Percentiles rank a stretch among this genome's conserved stretches.
Evolutionary conservation across 2,888 invertebrate genomes (phyloP).

Genomic region (Hyposoter dolosus): DNA sequence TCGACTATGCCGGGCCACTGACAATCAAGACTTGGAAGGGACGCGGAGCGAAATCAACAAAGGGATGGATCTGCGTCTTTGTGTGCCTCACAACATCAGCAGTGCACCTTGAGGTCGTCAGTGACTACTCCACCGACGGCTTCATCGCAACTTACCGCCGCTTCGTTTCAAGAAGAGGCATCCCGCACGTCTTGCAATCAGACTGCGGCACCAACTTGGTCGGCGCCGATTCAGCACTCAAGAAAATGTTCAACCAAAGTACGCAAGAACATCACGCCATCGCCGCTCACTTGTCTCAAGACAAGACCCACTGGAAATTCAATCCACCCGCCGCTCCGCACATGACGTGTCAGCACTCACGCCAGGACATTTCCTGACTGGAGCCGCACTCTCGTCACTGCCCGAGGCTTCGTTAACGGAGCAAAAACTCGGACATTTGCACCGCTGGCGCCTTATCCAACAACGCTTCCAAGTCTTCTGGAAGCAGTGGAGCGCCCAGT

Average conservation of each 20-base stretch:
- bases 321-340: constrained; percentile 31
- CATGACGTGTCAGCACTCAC: constrained; percentile 8
- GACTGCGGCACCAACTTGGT: constrained; percentile 23
- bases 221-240: neutral
- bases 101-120: constrained; percentile 69
- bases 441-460: constrained; percentile 17
- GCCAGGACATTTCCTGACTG: constrained; percentile 13
- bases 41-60: constrained; percentile 34
- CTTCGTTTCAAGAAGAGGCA: constrained; percentile 68
- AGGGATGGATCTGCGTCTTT: constrained; percentile 65
- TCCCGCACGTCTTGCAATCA: constrained; percentile 2
- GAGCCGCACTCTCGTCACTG: neutral
- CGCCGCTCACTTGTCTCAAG: neutral
- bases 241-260: neutral
- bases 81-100: constrained; percentile 64
- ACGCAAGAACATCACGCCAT: neutral
- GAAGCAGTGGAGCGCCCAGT: constrained; percentile 5
- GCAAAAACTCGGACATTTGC: neutral
- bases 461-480: constrained; percentile 10
- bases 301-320: constrained; percentile 15
- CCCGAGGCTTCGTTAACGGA: constrained; percentile 10
- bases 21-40: constrained; percentile 19
- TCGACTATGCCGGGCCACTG: constrained; percentile 69
- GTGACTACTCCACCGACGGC: constrained; percentile 55
- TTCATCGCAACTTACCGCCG: constrained; percentile 70